Evolutionary conservation across 2,888 invertebrate genomes (phyloP), one percentile per base, ranked within the genome.

Genomic region (Blastobasis lacticolella): DNA sequence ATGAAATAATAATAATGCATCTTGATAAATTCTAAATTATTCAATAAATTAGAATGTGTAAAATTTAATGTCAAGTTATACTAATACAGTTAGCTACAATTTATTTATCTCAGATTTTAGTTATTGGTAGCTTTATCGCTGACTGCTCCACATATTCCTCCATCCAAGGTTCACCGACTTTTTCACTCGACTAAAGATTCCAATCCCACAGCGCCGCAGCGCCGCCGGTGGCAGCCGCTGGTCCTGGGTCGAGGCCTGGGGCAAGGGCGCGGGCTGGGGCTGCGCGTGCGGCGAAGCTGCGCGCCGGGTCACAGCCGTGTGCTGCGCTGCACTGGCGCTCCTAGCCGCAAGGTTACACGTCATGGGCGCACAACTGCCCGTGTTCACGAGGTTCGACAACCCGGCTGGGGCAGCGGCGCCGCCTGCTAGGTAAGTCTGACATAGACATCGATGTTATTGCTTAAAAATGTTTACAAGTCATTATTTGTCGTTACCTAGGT

Each of bases 331-430:
- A 0, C 81, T 95, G 46, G 92, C 94, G 47, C 90, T 98, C 46
- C 88, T 98, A 49, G 90, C 96, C 45, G 93, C 94, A 4, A 90
- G 98, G 57, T 91, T 98, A 53, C 95, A 96, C 75, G 94, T 98
- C 53, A 98, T 98, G 98, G 98, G 98, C 10, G 96, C 97, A 0
- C 97, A 97, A 84, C 88, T 98, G 66, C 98, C 98, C 6, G 95
- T 97, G 57, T 98, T 98, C 80, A 98, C 98, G 51, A 92, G 94
- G 90, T 98, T 98, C 79, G 98, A 98, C 90, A 98, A 98, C 90
- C 98, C 98, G 9, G 98, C 98, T 40, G 97, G 97, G 6, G 96
- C 95, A 38, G 93, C 97, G 1, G 83, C 91, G 6, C 92, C 94
- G 6, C 98, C 98, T 8, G 79, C 84, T 3, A 81, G 81, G 87